Evolutionary conservation across 2,113 vertebrate genomes (phyloP), one percentile per base, ranked within the genome.

Genomic region (Planiliza haematocheilus): DNA sequence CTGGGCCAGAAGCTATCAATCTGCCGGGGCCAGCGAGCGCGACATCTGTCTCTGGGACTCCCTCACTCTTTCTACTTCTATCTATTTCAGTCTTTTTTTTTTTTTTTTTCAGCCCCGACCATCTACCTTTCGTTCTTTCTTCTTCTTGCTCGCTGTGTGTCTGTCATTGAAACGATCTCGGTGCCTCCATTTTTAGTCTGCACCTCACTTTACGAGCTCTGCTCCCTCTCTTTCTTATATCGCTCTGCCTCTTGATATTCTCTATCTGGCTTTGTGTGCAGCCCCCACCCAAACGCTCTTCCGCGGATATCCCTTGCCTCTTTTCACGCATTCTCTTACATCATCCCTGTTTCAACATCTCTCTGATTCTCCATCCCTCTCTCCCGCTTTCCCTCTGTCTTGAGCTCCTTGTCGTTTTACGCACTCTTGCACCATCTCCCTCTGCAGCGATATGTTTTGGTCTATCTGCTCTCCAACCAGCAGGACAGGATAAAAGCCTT

Each of bases 1-100:
- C 61, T 79, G 71, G 84, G 94, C 93, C 94, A 94, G 87, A 77
- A 87, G 85, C 87, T 84, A 94, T 94, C 93, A 92, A 93, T 94
- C 93, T 91, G 89, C 77, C 10, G 70, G 76, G 89, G 84, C 86
- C 75, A 76, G 86, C 38, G 87, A 91, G 86, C 86, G 86, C 86
- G 90, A 93, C 92, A 93, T 93, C 93, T 93, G 92, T 94, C 93
- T 89, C 88, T 87, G 92, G 89, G 91, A 92, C 88, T 92, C 86
- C 90, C 92, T 90, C 84, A 70, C 85, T 92, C 90, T 84, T 86
- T 77, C 70, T 75, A 66, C 79, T 79, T 83, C 69, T 83, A 70
- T 58, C 63, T 70, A 52, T 49, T 49, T 81, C 82, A 50, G 79
- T 74, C 56, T 37, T 17, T 84, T 75, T 76, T 64, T 58, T 51